Base-by-base conservation (phyloP, 2,797 vertebrate species). In the Nannoperca australis region DNA sequence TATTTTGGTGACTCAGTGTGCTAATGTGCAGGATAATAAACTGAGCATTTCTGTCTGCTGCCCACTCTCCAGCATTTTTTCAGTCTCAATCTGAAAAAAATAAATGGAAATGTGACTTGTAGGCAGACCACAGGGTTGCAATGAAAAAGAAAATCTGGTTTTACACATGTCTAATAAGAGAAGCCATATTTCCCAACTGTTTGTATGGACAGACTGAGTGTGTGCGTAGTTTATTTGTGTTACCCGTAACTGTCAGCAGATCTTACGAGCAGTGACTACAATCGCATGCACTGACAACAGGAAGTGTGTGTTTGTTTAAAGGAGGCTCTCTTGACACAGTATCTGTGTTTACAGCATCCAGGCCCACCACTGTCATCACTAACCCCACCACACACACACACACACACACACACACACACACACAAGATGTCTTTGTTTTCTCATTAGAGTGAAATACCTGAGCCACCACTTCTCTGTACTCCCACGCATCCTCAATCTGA, bases 281-380 rank as follows among this genome's bases (percentile, higher is more conserved):
- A 69, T 84, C 54, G 12, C 76, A 62, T 50, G 45, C 60, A 76
- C 80, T 85, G 86, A 91, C 85, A 91, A 93, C 93, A 94, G 94
- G 94, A 95, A 94, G 84, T 82, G 78, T 81, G 88, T 95, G 93
- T 95, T 95, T 95, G 89, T 95, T 95, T 95, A 90, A 88, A 90
- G 79, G 77, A 71, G 81, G 83, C 88, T 92, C 84, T 84, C 85
- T 84, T 95, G 85, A 92, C 92, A 93, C 90, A 71, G 58, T 92
- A 92, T 93, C 92, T 93, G 87, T 94, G 94, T 94, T 95, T 94
- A 95, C 92, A 88, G 83, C 67, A 60, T 84, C 81, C 55, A 64
- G 71, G 68, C 63, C 72, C 75, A 62, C 56, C 49, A 71, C 77
- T 88, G 87, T 88, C 85, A 85, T 84, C 85, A 70, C 79, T 44